These are phyloP conservation scores for Ceratothoa steindachneri DNA, from an alignment of 2,888 invertebrate genomes.

Conservation along the genomic window DNA sequence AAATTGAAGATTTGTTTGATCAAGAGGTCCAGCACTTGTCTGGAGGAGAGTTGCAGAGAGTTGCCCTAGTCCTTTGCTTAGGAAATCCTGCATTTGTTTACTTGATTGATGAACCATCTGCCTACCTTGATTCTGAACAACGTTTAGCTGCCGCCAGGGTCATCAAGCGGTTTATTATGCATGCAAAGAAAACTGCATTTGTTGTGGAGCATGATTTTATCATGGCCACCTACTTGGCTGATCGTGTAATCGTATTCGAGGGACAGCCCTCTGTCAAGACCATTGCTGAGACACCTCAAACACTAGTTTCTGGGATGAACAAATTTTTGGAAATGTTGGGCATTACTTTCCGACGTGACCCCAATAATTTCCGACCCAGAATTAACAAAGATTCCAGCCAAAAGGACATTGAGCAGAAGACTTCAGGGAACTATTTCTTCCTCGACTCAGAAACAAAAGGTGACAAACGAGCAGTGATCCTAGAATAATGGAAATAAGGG, in stretches of 20 bases:
- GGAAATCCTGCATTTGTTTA: slow-evolving; percentile 99
- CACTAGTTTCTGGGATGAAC: slow-evolving; percentile 96
- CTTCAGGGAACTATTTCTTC: slow-evolving; percentile 97
- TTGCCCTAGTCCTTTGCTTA: slow-evolving; percentile 90
- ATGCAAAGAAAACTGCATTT: slow-evolving; percentile 98
- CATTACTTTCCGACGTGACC: slow-evolving; percentile 96
- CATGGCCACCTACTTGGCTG: slow-evolving; percentile 98
- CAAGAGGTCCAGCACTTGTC: slow-evolving; percentile 97
- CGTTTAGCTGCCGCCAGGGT: slow-evolving; percentile 99
- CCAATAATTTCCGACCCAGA: slow-evolving; percentile 95
- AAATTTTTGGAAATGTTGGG: slow-evolving; percentile 88
- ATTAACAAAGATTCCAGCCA: slow-evolving; percentile 96
- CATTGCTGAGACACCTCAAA: slow-evolving; percentile 79
- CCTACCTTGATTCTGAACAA: slow-evolving; percentile 98
- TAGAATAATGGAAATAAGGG: no score
- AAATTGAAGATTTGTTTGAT: slow-evolving; percentile 94
- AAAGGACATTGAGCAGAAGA: slow-evolving; percentile 97
- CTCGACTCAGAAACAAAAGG: slow-evolving; percentile 62
- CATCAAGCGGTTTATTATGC: slow-evolving; percentile 96
- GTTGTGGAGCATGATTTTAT: slow-evolving; percentile 99
- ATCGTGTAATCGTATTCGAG: slow-evolving; percentile 97
- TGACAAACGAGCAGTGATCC: slow-evolving; percentile 4
- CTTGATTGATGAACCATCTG: slow-evolving; percentile 96
- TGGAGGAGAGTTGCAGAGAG: slow-evolving; percentile 97
- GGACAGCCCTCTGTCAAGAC: slow-evolving; percentile 86